Evolutionary conservation across 2,797 vertebrate species (phyloP), one percentile per base, ranked within the genome.

Genomic region (Channallabes apus): DNA sequence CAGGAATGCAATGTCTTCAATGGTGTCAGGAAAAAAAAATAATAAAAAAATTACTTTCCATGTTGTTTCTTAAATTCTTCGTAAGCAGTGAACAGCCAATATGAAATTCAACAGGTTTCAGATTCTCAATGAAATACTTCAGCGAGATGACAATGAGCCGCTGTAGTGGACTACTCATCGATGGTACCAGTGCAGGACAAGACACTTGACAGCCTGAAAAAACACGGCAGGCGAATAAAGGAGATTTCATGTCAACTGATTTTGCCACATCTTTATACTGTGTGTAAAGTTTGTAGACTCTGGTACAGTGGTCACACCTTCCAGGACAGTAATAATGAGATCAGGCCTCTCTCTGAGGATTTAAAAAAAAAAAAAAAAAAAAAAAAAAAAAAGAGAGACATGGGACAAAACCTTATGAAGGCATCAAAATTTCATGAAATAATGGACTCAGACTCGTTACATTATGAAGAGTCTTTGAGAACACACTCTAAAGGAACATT

Each of bases 151-250:
- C 88, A 29, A 72, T 46, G 82, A 88, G 89, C 84, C 84, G 85
- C 88, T 46, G 80, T 73, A 69, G 68, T 64, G 65, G 51, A 67
- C 82, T 29, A 68, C 69, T 76, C 87, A 62, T 84, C 41, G 83
- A 88, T 35, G 89, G 89, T 89, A 93, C 90, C 92, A 94, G 93
- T 94, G 84, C 92, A 91, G 92, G 93, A 93, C 92, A 91, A 46
- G 91, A 90, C 91, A 91, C 92, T 90, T 80, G 89, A 72, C 59
- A 38, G 76, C 78, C 69, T 82, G 56, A 14, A 61, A 15, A 65
- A 75, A 88, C 81, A 84, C 84, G 79, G 90, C 77, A 88, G 80
- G 67, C 56, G 73, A 88, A 80, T 84, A 15, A 83, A 68, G 35
- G 59, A 73, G 9, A 20, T 24, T 41, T n/a, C 56, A 24, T 41